Percentiles rank a stretch among this genome's conserved stretches.
Evolutionary conservation across 30 jellyfish, hydroid and myxozoan genomes (phyloP).

Genomic region (Turritopsis dohrnii): DNA sequence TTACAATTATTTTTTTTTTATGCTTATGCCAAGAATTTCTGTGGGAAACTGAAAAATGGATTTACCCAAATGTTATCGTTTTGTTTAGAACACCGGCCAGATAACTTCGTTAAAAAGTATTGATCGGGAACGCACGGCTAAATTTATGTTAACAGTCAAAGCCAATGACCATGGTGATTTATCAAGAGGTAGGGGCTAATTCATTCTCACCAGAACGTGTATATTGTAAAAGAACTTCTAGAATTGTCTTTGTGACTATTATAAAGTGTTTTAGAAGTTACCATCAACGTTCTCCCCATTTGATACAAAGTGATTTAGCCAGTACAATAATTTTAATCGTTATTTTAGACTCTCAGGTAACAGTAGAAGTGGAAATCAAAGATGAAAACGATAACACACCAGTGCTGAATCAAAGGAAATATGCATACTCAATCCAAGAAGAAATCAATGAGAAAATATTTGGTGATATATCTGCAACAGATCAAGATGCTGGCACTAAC

Average conservation of each 20-base stretch:
- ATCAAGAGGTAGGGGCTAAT: not conserved
- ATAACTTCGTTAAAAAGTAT: constrained; percentile 10
- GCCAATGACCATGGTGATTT: constrained; percentile 71
- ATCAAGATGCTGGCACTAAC: constrained; percentile 66
- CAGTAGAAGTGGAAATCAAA: constrained; percentile 34
- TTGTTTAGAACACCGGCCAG: constrained; percentile 6
- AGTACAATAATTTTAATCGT: too few relatives aligned
- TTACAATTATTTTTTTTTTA: not conserved
- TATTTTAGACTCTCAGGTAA: constrained; percentile 16
- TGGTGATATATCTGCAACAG: constrained; percentile 59
- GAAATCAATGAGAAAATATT: not conserved
- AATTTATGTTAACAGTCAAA: not conserved
- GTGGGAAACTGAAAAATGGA: not conserved
- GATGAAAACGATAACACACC: constrained; percentile 86
- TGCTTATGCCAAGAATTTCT: too few relatives aligned
- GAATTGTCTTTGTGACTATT: too few relatives aligned
- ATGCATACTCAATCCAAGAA: constrained; percentile 2
- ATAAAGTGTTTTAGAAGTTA: too few relatives aligned
- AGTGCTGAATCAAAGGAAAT: constrained; percentile 11
- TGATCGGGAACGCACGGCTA: constrained; percentile 13
- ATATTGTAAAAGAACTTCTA: too few relatives aligned
- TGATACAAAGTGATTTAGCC: not conserved
- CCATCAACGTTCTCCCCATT: too few relatives aligned
- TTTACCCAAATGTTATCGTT: constrained; percentile 7
- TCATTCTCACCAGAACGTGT: not conserved